Conservation (phyloP, 30 jellyfish, hydroid and myxozoan genomes). For the Euphysa ruthae region DNA sequence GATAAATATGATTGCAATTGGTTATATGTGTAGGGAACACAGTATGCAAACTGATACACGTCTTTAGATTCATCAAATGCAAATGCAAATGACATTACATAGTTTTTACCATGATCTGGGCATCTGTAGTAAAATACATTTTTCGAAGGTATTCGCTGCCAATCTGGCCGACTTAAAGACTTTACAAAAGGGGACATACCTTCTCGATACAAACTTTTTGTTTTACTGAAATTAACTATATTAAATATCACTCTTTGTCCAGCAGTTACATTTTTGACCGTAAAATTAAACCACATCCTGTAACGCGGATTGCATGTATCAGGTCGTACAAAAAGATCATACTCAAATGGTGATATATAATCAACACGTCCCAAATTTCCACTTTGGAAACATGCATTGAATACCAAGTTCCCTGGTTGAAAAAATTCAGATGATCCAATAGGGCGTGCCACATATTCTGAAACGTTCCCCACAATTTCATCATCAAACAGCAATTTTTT, state of each 20-base stretch:
- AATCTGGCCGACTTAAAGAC: slow-evolving; percentile 71
- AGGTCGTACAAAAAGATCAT: slow-evolving; percentile 81
- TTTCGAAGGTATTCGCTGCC: slow-evolving; percentile 88
- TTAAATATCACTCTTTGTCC: slow-evolving; percentile 81
- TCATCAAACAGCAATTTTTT: too few species aligned
- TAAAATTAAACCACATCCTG: slow-evolving; percentile 89
- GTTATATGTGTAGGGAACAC: slow-evolving; percentile 80
- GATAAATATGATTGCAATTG: slow-evolving; percentile 52
- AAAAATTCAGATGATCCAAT: slow-evolving; percentile 40
- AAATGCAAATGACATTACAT: slow-evolving; percentile 93
- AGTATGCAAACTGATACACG: slow-evolving; percentile 73
- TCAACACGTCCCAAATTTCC: slow-evolving; percentile 91
- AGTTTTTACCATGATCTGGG: slow-evolving; percentile 77
- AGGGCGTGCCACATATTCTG: slow-evolving; percentile 62
- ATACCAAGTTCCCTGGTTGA: slow-evolving; percentile 61
- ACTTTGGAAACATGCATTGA: slow-evolving; percentile 74
- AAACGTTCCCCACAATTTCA: slow-evolving; percentile 70
- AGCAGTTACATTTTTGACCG: slow-evolving; percentile 49
- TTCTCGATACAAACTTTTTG: slow-evolving; percentile 74
- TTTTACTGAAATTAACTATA: slow-evolving; percentile 80
- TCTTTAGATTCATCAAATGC: slow-evolving; percentile 77
- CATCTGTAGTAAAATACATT: slow-evolving; percentile 78
- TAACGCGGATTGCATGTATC: slow-evolving; percentile 81
- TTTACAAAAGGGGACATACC: slow-evolving; percentile 93
- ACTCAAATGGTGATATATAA: slow-evolving; percentile 70